Base-by-base conservation (phyloP, 2,888 invertebrate genomes). In the Drosophila percnosoma region DNA sequence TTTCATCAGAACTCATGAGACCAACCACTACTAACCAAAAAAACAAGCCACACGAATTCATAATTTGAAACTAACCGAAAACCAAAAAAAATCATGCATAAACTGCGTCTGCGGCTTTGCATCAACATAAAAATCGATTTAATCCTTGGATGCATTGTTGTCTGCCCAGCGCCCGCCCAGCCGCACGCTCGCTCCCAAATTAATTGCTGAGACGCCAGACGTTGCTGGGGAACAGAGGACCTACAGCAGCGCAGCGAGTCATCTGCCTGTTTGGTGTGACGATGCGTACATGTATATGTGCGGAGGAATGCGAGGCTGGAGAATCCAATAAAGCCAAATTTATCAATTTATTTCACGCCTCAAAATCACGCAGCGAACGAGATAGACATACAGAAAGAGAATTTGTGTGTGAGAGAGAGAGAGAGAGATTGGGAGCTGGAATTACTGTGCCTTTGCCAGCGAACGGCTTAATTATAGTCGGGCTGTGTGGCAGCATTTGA, bases 331-430 rank as follows among this genome's bases (percentile, higher is more conserved):
- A 90, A 82, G 85, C 76, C 89, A 75, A 90, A 90, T 90, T 90
- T 90, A 90, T 90, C 91, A 90, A 90, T 90, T 90, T 90, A 90
- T 90, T 90, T 90, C 88, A 90, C 91, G 91, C 91, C 90, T 90
- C 77, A 69, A 80, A 84, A 87, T 84, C 85, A 89, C 81, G 74
- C 69, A 40, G 42, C 24, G 31, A 13, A 27, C 59, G 40, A 34
- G 34, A 62, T 11, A 18, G 13, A 11, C 34, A 38, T 34, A 27
- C 48, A 31, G 21, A 54, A n/a, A 31, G 24, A 6, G 4, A 34
- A n/a, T 45, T 24, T 15, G 8, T 15, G 24, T 11, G 55, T 13
- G 27, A 40, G 24, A 21, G 21, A 7, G 5, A 27, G 33, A 15
- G 21, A 21, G 10, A 24, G 42, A 36, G 42, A 42, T 11, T 8